Percentiles rank a stretch among this genome's conserved stretches.
Conservation (phyloP, 2,888 invertebrate genomes). For the Calliopum simillimum region DNA sequence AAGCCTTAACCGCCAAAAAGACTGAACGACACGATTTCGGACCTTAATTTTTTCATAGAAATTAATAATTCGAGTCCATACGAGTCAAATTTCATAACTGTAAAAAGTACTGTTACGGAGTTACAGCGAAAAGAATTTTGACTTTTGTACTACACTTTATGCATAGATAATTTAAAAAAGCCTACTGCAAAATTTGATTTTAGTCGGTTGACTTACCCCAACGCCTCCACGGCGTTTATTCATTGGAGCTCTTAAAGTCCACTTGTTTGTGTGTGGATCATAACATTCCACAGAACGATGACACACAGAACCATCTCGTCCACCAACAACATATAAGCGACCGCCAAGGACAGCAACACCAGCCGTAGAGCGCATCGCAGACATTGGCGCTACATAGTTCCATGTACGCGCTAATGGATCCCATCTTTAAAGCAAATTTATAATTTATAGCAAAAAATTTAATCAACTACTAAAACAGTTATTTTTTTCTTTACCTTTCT, state of each 20-base stretch:
- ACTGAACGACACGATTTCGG: no score
- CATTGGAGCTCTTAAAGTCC: slow-evolving; percentile 91
- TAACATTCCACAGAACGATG: slow-evolving; percentile 90
- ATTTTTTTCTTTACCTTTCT: slow-evolving; percentile 71
- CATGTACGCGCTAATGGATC: slow-evolving; percentile 89
- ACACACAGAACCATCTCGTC: slow-evolving; percentile 91
- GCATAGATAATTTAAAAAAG: no score
- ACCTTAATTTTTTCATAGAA: no score
- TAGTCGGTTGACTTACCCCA: slow-evolving; percentile 72
- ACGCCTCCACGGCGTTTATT: slow-evolving; percentile 87
- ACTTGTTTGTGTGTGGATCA: slow-evolving; percentile 78
- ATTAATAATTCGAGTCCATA: no score
- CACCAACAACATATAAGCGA: slow-evolving; percentile 91
- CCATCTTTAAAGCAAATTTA: slow-evolving; percentile 72
- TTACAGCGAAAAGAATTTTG: no score
- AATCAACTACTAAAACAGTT: not conserved
- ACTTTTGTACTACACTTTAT: no score
- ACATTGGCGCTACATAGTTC: slow-evolving; percentile 92
- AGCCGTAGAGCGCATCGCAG: slow-evolving; percentile 84
- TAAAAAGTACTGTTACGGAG: no score
- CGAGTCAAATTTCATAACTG: no score
- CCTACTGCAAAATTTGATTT: not conserved
- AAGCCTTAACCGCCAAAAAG: no score
- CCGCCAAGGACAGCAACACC: slow-evolving; percentile 89
- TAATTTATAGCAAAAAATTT: not conserved